Evolutionary conservation across 2,888 invertebrate genomes (phyloP).

Genomic region (Harpalus rubripes): DNA sequence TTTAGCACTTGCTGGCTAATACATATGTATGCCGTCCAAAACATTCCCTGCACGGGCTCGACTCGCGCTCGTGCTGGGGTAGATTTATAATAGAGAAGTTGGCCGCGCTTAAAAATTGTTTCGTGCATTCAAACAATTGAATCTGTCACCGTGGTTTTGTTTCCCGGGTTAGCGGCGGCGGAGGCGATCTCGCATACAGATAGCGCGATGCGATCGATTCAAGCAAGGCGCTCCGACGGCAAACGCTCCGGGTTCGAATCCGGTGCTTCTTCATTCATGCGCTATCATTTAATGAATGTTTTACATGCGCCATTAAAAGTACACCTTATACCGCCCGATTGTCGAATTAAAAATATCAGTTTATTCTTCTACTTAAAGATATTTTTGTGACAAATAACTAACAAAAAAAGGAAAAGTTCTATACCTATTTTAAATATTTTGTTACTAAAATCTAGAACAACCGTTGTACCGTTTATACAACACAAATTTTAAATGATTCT

Average conservation of each 20-base stretch:
- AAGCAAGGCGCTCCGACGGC: constrained; percentile 48
- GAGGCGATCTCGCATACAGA: constrained; percentile 66
- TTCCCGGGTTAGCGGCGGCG: constrained; percentile 42
- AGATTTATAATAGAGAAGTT: constrained; percentile 72
- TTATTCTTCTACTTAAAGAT: too few species aligned
- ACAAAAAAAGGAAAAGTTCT: too few species aligned
- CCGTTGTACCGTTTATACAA: too few species aligned
- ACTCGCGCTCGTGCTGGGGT: constrained; percentile 68
- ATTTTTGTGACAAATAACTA: too few species aligned
- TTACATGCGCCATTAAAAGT: too few species aligned
- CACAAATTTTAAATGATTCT: too few species aligned
- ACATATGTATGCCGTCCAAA: constrained; percentile 76
- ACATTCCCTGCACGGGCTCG: constrained; percentile 71
- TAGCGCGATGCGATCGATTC: constrained; percentile 51
- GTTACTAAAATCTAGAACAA: too few species aligned
- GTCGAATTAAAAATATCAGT: too few species aligned
- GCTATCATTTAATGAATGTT: too few species aligned
- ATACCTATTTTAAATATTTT: too few species aligned
- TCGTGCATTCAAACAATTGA: constrained; percentile 67
- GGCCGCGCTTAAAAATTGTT: constrained; percentile 67
- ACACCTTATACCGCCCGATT: too few species aligned
- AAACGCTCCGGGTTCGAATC: constrained; percentile 49
- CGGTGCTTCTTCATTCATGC: not conserved
- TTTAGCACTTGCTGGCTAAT: constrained; percentile 77
- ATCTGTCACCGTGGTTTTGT: constrained; percentile 66